Percentiles rank a stretch among this genome's conserved stretches.
Conservation (phyloP, 2,797 vertebrate species). For the Oreochromis mossambicus region DNA sequence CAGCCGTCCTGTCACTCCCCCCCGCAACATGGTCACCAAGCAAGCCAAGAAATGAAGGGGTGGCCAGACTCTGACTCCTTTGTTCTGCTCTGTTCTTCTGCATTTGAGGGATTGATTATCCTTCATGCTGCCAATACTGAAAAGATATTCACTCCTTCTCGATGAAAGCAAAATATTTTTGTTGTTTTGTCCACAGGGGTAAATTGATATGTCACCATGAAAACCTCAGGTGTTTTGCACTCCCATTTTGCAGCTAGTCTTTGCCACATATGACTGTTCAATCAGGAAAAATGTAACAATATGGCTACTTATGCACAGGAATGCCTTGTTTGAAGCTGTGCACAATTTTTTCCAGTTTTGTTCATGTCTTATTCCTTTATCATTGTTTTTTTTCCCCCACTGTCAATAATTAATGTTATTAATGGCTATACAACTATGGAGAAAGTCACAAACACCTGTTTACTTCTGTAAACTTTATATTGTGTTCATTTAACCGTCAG, state of each 20-base stretch:
- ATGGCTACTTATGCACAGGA: constrained; percentile 74
- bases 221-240: constrained; percentile 81
- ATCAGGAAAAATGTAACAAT: constrained; percentile 73
- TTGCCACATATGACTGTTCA: constrained; percentile 77
- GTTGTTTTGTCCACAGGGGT: constrained; percentile 74
- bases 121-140: constrained; percentile 70
- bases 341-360: constrained; percentile 62
- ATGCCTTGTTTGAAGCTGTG: constrained; percentile 77
- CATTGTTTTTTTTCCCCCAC: constrained; percentile 13
- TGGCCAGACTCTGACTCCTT: constrained; percentile 18
- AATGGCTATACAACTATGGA: constrained; percentile 46
- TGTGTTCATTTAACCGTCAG: constrained; percentile 35
- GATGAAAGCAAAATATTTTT: constrained; percentile 69
- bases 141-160: constrained; percentile 66
- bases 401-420: constrained; percentile 38
- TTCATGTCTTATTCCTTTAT: constrained; percentile 48
- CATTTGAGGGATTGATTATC: constrained; percentile 58
- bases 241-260: constrained; percentile 77
- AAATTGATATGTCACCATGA: constrained; percentile 75
- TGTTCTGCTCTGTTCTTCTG: constrained; percentile 61
- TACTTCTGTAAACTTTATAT: constrained; percentile 57
- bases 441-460: constrained; percentile 58
- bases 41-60: constrained; percentile 93
- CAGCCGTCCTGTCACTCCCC: constrained; percentile 94
- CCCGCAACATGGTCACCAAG: constrained; percentile 98